Percentiles rank a stretch among this genome's conserved stretches.
These are phyloP conservation scores for Spialia ferax DNA, from an alignment of 2,888 invertebrate species.

Conservation along the genomic window DNA sequence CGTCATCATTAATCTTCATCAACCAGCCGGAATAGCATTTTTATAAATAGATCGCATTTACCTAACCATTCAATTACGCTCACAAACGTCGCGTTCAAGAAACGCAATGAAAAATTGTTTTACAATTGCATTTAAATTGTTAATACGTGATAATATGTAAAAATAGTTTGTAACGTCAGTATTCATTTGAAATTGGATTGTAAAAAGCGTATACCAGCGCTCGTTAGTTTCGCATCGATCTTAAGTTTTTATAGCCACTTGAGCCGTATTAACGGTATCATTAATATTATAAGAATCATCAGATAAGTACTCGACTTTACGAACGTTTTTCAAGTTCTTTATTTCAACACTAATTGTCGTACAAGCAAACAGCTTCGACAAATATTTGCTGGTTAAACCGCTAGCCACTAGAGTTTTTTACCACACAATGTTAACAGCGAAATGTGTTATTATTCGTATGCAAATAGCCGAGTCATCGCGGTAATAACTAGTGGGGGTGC, in stretches of 20 bases:
- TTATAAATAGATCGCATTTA: neutral
- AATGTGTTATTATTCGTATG: neutral
- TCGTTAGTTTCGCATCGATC: slow-evolving; percentile 43
- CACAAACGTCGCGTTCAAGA: slow-evolving; percentile 16
- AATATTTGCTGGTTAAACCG: slow-evolving; percentile 51
- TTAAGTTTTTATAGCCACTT: slow-evolving; percentile 35
- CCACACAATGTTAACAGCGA: neutral
- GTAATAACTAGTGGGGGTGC: neutral
- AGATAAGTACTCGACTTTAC: slow-evolving; percentile 44
- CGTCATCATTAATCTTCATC: slow-evolving; percentile 7
- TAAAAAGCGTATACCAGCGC: slow-evolving; percentile 38
- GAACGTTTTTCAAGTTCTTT: slow-evolving; percentile 46
- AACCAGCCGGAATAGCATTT: neutral
- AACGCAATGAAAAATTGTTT: slow-evolving; percentile 27
- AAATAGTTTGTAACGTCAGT: slow-evolving; percentile 41
- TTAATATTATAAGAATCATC: slow-evolving; percentile 42
- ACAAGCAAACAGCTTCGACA: slow-evolving; percentile 59
- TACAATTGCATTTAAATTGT: slow-evolving; percentile 30
- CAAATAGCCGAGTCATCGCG: neutral
- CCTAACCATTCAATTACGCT: slow-evolving; percentile 6
- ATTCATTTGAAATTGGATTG: slow-evolving; percentile 43
- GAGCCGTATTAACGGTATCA: slow-evolving; percentile 46
- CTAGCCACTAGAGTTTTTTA: slow-evolving; percentile 20
- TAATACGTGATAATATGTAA: slow-evolving; percentile 22
- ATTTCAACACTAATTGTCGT: slow-evolving; percentile 60